These are phyloP conservation scores for Zoanthus gigantus DNA, from an alignment of 92 coral and sea anemone species.

Conservation along the genomic window DNA sequence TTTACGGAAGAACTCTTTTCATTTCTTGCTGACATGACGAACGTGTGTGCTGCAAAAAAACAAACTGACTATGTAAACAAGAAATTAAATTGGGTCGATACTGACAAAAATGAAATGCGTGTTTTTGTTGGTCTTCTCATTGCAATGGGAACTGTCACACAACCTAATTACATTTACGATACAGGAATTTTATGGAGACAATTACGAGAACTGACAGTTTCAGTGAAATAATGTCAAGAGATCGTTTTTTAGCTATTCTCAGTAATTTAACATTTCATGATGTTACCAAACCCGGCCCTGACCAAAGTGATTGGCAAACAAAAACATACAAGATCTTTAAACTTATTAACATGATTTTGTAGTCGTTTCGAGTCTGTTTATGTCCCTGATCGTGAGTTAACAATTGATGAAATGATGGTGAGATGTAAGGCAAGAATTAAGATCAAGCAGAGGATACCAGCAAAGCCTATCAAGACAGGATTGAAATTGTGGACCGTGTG, in stretches of 20 bases:
- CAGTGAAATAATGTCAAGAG: conserved; percentile 1
- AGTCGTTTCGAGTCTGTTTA: conserved; percentile 23
- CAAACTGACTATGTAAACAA: background rate
- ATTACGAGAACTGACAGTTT: conserved; percentile 16
- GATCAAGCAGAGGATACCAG: conserved; percentile 26
- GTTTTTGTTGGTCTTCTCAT: conserved; percentile 11
- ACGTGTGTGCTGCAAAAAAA: background rate
- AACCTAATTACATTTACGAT: background rate
- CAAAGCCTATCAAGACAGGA: conserved; percentile 20
- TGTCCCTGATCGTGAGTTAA: conserved; percentile 18
- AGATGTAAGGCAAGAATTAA: conserved; percentile 19
- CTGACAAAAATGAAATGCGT: background rate
- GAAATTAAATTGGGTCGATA: background rate
- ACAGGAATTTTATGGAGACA: conserved; percentile 4
- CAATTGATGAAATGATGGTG: conserved; percentile 46
- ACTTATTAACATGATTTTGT: conserved; percentile 9
- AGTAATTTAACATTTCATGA: conserved; percentile 27
- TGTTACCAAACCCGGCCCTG: background rate
- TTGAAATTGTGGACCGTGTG: conserved; percentile 19
- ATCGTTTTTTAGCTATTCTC: conserved; percentile 5
- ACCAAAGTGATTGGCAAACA: background rate
- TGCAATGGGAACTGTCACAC: conserved; percentile 34
- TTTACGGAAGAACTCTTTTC: background rate
- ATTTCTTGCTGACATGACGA: background rate
- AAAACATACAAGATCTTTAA: conserved; percentile 25